Conservation (phyloP, 37 sponge, comb jelly and placozoan species). For the Axinella damicornis region DNA sequence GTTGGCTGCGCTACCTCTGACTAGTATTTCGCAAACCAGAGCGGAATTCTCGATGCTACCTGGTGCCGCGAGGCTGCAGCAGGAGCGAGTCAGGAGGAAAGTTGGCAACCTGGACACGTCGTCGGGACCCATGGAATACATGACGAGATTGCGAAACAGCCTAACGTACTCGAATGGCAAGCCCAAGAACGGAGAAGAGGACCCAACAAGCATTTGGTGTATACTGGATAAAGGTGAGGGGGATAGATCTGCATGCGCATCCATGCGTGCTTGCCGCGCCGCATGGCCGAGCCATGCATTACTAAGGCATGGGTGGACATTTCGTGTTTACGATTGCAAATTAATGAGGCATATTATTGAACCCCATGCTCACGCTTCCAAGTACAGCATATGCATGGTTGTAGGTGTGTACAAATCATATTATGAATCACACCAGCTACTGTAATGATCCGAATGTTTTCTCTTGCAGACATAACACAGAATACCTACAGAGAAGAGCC, state of each 20-base stretch:
- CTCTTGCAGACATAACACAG: slow-evolving; percentile 15
- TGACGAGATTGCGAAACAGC: slow-evolving; percentile 18
- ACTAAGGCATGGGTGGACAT: no score
- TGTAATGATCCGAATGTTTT: background rate
- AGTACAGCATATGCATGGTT: no score
- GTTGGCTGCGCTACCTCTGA: no score
- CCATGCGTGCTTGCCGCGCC: background rate
- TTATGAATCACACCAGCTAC: no score
- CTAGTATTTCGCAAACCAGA: no score
- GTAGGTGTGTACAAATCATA: no score
- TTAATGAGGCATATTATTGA: no score
- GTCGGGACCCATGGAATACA: slow-evolving; percentile 43
- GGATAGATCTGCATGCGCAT: no score
- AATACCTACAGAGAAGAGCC: slow-evolving; percentile 11
- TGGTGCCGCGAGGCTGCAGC: background rate
- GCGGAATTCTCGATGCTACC: no score
- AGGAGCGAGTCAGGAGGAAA: slow-evolving; percentile 1
- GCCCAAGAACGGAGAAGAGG: background rate
- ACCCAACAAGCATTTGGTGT: slow-evolving; percentile 48
- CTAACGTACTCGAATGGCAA: background rate
- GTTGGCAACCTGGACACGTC: background rate
- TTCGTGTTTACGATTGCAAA: background rate
- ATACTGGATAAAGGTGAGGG: slow-evolving; percentile 58
- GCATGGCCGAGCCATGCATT: background rate
- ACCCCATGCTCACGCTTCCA: no score